Conservation (phyloP, 2,113 vertebrate genomes). For the Ptilonorhynchus violaceus region DNA sequence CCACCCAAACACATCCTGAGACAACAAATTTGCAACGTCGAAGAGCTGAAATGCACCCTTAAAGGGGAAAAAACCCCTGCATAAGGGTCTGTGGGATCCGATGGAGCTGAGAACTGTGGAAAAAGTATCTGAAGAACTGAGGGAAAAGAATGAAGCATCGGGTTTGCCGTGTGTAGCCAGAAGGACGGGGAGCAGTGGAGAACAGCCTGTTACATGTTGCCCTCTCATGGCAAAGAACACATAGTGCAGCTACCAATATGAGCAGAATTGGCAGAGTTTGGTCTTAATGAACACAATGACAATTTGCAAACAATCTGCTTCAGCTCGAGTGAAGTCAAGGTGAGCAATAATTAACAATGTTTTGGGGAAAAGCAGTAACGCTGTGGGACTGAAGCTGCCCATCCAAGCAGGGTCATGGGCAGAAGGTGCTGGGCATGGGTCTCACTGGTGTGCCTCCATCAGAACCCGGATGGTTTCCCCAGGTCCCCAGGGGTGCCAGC, state of each 20-base stretch:
- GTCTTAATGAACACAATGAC: background rate
- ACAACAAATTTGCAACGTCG: background rate
- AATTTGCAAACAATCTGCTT: background rate
- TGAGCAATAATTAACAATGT: background rate
- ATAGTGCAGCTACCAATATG: background rate
- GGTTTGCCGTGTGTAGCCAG: background rate
- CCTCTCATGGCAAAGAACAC: conserved; percentile 52
- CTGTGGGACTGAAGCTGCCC: background rate
- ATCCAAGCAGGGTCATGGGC: background rate
- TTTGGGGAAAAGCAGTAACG: background rate
- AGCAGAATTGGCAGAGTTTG: background rate
- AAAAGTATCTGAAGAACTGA: background rate
- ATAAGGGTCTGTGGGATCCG: background rate
- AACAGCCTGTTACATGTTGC: background rate
- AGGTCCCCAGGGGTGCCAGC: background rate
- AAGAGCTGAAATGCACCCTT: background rate
- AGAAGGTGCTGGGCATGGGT: background rate
- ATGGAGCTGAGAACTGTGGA: background rate
- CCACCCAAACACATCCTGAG: background rate
- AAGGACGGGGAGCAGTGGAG: background rate
- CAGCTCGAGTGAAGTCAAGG: background rate
- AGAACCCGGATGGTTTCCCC: background rate
- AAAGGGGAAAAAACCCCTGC: background rate
- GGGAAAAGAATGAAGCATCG: background rate
- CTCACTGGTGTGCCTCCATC: background rate